Evolutionary conservation across 1,140 invertebrate species (phyloP).

Genomic region (Frieseomelitta varia): DNA sequence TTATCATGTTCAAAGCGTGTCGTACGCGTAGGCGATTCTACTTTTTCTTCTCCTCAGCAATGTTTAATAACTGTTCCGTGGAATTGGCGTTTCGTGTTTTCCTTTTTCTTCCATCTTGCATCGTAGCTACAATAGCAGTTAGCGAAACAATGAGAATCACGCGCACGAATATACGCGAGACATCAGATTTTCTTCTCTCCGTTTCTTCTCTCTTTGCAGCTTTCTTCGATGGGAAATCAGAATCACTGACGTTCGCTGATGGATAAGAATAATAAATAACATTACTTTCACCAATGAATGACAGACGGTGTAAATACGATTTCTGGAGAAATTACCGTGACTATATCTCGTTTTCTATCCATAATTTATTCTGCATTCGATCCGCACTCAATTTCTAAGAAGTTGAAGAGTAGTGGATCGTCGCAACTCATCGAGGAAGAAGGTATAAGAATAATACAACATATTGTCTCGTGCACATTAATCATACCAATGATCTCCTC

Average conservation of each 20-base stretch:
- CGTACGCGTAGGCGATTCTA: conserved; percentile 58
- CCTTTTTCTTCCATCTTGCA: conserved; percentile 23
- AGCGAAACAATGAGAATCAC: conserved; percentile 19
- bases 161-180: background rate
- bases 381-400: conserved; percentile 49
- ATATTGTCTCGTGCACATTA: background rate
- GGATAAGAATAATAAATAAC: conserved; percentile 59
- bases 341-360: conserved; percentile 24
- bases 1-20: conserved; percentile 50
- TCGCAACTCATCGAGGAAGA: conserved; percentile 1
- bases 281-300: conserved; percentile 62
- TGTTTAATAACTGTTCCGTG: conserved; percentile 35
- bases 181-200: background rate
- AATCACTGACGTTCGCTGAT: conserved; percentile 42
- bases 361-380: conserved; percentile 30
- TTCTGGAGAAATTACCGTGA: conserved; percentile 25
- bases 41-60: conserved; percentile 2
- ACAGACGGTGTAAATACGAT: conserved; percentile 43
- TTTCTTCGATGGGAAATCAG: conserved; percentile 36
- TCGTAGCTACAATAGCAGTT: background rate
- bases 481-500: conserved; percentile 20
- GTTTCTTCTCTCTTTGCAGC: background rate
- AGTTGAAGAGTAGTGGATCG: background rate
- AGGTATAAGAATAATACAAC: background rate
- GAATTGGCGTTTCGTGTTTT: conserved; percentile 21